A percentile compares a stretch with the other conserved stretches of the same genome.
phyloP scores from a whole-genome alignment of 2,113 vertebrate genomes.

The Corapipo altera region DNA sequence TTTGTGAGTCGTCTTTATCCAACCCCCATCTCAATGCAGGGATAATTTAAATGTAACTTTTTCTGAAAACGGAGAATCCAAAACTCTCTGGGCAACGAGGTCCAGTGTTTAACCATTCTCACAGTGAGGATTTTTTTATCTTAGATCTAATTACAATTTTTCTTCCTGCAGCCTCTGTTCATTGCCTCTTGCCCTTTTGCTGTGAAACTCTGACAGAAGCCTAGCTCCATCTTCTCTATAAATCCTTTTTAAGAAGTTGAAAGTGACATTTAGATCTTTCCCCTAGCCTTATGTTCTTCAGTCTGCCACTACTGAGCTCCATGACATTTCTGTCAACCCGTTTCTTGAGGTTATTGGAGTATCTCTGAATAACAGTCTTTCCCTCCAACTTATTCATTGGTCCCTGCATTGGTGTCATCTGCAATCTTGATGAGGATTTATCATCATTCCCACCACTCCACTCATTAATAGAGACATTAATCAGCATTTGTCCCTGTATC shows the following conservation, averaged over 20 bases:
- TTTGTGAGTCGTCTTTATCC: neutral
- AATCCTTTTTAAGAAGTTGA: constrained; percentile 37
- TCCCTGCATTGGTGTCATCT: neutral
- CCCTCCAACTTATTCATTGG: neutral
- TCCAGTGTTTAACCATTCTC: neutral
- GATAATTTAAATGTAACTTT: neutral
- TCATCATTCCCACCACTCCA: neutral
- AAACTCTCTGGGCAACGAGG: neutral
- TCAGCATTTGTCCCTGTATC: neutral
- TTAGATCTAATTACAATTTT: neutral
- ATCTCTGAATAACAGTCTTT: neutral
- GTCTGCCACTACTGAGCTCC: neutral
- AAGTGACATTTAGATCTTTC: constrained; percentile 44
- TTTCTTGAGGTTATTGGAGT: constrained; percentile 7
- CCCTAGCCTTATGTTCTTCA: constrained; percentile 20
- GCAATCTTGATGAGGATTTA: neutral
- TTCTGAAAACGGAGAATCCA: neutral
- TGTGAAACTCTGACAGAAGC: constrained; percentile 9
- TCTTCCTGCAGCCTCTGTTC: neutral
- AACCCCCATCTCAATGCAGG: neutral
- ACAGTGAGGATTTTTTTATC: neutral
- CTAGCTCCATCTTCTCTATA: constrained; percentile 8
- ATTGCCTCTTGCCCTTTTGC: constrained; percentile 31
- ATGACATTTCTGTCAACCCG: constrained; percentile 15
- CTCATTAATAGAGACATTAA: constrained; percentile 28